Conservation (phyloP, 64 coral and sea anemone species). For the Montipora sp. region DNA sequence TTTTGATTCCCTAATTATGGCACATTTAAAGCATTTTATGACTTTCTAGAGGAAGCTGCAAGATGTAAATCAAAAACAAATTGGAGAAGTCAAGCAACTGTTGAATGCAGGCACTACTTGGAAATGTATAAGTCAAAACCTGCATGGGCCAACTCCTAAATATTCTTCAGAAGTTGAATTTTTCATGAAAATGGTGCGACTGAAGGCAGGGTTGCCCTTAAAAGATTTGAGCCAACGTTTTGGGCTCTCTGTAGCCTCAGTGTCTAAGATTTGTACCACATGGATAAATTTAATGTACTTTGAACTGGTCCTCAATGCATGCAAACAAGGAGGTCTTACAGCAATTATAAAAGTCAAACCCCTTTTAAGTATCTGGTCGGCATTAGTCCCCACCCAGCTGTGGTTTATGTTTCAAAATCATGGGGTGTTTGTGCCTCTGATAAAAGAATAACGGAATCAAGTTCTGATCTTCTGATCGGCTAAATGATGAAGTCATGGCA, state of each 20-base stretch:
- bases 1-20: too few relatives aligned
- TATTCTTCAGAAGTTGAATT: slow-evolving; percentile 58
- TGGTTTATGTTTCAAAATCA: too few relatives aligned
- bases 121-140: slow-evolving; percentile 32
- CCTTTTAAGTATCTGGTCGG: too few relatives aligned
- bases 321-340: too few relatives aligned
- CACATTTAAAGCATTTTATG: too few relatives aligned
- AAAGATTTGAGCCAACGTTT: slow-evolving; percentile 48
- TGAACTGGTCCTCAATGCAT: not conserved
- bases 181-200: slow-evolving; percentile 51
- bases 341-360: too few relatives aligned
- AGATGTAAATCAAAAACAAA: slow-evolving; percentile 11
- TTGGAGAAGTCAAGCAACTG: slow-evolving; percentile 26
- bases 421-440: too few relatives aligned
- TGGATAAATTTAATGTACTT: slow-evolving; percentile 53
- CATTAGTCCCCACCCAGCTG: too few relatives aligned
- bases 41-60: slow-evolving; percentile 5
- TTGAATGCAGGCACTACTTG: slow-evolving; percentile 23
- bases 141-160: slow-evolving; percentile 17
- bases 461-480: too few relatives aligned
- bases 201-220: slow-evolving; percentile 26
- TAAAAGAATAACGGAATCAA: too few relatives aligned
- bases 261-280: slow-evolving; percentile 40
- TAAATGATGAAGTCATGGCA: too few relatives aligned
- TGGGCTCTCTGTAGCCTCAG: slow-evolving; percentile 33